Base-by-base conservation (phyloP, 2,797 vertebrate species). In the Fundulus diaphanus region DNA sequence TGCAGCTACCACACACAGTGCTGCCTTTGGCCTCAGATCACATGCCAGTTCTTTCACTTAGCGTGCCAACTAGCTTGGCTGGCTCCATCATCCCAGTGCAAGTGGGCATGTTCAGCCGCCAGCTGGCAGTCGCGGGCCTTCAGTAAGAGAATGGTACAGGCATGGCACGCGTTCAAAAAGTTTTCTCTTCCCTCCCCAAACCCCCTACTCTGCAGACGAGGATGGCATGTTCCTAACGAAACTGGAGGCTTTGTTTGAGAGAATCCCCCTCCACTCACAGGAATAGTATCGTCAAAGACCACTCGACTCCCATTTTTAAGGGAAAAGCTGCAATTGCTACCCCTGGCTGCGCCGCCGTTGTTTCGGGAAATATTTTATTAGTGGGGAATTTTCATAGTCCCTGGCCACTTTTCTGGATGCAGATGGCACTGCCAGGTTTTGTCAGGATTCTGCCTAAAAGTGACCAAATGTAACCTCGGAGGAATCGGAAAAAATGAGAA, bases 101-200 rank as follows among this genome's bases (percentile, higher is more conserved):
- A 92, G 90, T 93, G 93, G 95, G 94, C 92, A 95, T 90, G 94
- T 92, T 94, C 93, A 94, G 90, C 96, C 95, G 94, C 95, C 96
- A 96, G 95, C 95, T 96, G 95, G 95, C 95, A 96, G 93, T 96
- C 94, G 94, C 85, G 95, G 94, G 92, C 95, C 94, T 96, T 92
- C 92, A 93, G 96, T 95, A 94, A 95, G 93, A 95, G 95, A 95
- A 95, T 94, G 93, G 93, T 92, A 93, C 94, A 94, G 95, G 95
- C 92, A 94, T 96, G 96, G 95, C 95, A 95, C 94, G 91, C 93
- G 88, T 96, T 96, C 95, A 96, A 96, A 96, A 96, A 96, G 94
- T 96, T 96, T 95, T 95, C 92, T 88, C 92, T 94, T 95, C 94
- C 94, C 92, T 92, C 89, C 88, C 91, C 88, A 92, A 94, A 95